These are phyloP conservation scores for Esox masquinongy DNA, from an alignment of 2,797 vertebrate genomes.

Conservation along the genomic window DNA sequence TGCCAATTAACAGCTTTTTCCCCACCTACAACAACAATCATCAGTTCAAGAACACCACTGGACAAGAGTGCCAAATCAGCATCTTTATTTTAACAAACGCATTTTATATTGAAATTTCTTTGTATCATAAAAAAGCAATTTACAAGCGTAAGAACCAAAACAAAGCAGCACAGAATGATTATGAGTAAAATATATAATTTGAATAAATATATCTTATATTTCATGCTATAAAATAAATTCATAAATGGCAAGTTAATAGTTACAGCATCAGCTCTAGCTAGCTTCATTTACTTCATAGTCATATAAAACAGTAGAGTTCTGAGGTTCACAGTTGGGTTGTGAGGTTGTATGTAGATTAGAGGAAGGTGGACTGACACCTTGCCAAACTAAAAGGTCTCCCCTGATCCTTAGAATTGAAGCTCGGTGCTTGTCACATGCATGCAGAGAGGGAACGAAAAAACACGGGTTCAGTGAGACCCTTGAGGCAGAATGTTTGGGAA, in stretches of 20 bases:
- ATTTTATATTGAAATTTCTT: constrained; percentile 92
- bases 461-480: constrained; percentile 64
- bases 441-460: constrained; percentile 49
- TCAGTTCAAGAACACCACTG: constrained; percentile 12
- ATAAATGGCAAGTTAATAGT: constrained; percentile 96
- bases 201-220: constrained; percentile 99
- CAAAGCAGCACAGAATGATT: constrained; percentile 92
- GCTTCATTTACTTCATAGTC: constrained; percentile 98
- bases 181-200: constrained; percentile 99
- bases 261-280: constrained; percentile 97
- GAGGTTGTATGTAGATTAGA: constrained; percentile 82
- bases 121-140: constrained; percentile 99
- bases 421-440: constrained; percentile 49
- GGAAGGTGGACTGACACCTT: constrained; percentile 54
- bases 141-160: constrained; percentile 98
- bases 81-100: constrained; percentile 99
- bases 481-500: constrained; percentile 79
- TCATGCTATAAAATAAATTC: constrained; percentile 99
- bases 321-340: constrained; percentile 97
- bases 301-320: constrained; percentile 96
- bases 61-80: constrained; percentile 86
- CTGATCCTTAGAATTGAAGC: constrained; percentile 59
- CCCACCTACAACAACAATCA: too few species aligned
- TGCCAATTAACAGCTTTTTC: background rate
- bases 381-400: constrained; percentile 57